phyloP scores from a whole-genome alignment of 2,113 vertebrate genomes.

The Ceyx cyanopectus region DNA sequence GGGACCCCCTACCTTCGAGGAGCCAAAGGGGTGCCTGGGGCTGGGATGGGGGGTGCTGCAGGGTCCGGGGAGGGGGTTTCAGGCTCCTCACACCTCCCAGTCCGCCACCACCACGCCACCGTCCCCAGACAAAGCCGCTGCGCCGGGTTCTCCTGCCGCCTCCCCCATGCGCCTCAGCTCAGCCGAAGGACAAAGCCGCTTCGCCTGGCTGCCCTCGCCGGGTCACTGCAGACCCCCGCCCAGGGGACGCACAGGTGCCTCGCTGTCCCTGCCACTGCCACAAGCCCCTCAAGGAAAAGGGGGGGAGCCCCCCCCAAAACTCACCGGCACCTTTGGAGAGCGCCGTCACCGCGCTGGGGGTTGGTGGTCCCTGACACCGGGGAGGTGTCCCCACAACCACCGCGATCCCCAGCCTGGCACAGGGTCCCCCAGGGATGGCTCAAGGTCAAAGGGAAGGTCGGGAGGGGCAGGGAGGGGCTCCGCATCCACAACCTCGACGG shows the following conservation, averaged over 20 bases:
- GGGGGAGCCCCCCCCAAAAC: background rate
- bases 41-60: background rate
- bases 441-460: slow-evolving; percentile 12
- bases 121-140: slow-evolving; percentile 50
- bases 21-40: accelerated
- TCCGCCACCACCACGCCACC: background rate
- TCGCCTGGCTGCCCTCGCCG: background rate
- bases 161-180: slow-evolving; percentile 20
- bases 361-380: background rate
- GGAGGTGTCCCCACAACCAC: background rate
- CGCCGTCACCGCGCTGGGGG: accelerated
- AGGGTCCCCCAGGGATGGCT: background rate
- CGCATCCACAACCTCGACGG: background rate
- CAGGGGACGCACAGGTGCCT: background rate
- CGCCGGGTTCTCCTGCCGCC: background rate
- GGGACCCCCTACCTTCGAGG: background rate
- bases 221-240: background rate
- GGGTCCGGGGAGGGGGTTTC: background rate
- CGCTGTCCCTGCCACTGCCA: accelerated
- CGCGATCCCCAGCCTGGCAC: accelerated
- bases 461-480: too few species aligned
- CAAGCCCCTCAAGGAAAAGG: accelerated
- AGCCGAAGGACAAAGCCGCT: slow-evolving; percentile 48
- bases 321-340: background rate
- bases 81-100: background rate